A percentile compares a stretch with the other conserved stretches of the same genome.
These are phyloP conservation scores for Drosophila dunni DNA, from an alignment of 1,140 invertebrate species.

Conservation along the genomic window DNA sequence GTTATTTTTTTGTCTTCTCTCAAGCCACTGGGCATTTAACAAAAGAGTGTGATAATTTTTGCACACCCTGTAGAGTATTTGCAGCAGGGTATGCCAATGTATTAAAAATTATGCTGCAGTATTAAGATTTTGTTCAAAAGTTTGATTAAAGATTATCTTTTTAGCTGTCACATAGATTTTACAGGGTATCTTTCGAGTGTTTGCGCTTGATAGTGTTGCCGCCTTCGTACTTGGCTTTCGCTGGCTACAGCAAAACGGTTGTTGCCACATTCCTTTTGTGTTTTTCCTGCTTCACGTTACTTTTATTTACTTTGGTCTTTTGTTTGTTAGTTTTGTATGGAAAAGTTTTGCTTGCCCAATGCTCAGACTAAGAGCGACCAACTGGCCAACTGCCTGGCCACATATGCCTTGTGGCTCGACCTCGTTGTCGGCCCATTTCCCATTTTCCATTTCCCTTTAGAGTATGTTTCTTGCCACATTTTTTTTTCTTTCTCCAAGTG, in stretches of 20 bases:
- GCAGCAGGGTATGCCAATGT: not conserved
- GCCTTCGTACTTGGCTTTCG: conserved; percentile 44
- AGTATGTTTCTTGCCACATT: not conserved
- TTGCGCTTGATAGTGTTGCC: conserved; percentile 17
- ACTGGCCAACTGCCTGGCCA: conserved; percentile 37
- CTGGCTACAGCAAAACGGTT: conserved; percentile 50
- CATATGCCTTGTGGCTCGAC: conserved; percentile 54
- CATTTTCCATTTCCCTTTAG: not conserved
- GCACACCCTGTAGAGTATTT: not conserved
- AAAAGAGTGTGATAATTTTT: conserved; percentile 54
- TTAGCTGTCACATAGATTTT: conserved; percentile 4
- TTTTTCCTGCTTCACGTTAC: conserved; percentile 43
- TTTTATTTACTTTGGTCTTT: conserved; percentile 78
- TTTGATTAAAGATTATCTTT: too few species aligned
- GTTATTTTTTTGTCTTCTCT: not conserved
- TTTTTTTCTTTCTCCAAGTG: conserved; percentile 10
- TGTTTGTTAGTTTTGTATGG: conserved; percentile 71
- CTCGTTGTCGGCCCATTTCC: conserved; percentile 19
- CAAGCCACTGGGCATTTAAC: conserved; percentile 19
- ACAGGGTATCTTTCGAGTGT: conserved; percentile 15
- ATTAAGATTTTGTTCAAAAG: not conserved
- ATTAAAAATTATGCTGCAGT: not conserved
- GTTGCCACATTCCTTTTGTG: conserved; percentile 44
- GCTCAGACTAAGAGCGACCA: conserved; percentile 42
- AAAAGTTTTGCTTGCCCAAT: conserved; percentile 58